phyloP scores from a whole-genome alignment of 2,113 vertebrate species.

The Daphoenositta chrysoptera region DNA sequence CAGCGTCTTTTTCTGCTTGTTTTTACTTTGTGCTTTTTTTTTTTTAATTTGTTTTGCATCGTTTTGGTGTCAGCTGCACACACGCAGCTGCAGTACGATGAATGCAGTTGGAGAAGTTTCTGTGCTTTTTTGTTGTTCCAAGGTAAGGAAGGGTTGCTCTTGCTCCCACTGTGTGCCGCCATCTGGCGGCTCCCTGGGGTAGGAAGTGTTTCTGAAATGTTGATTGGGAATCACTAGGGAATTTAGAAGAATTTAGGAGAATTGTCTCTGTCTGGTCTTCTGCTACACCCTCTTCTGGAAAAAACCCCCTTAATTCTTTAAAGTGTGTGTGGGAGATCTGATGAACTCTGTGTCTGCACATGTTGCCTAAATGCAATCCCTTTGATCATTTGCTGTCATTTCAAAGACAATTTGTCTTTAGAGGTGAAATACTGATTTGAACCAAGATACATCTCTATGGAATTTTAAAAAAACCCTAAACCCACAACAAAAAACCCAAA shows the following conservation, averaged over 20 bases:
- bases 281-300: neutral
- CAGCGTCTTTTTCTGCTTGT: neutral
- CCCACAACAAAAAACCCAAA: neutral
- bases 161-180: neutral
- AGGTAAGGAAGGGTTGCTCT: neutral
- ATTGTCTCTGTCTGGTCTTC: neutral
- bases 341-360: neutral
- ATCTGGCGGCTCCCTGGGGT: neutral
- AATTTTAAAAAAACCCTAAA: neutral
- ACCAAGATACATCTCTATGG: neutral
- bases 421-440: neutral
- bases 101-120: neutral
- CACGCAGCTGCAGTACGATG: neutral
- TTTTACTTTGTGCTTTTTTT: neutral
- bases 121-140: neutral
- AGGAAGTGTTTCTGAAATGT: neutral
- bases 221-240: neutral
- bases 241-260: neutral
- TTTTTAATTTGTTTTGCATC: neutral
- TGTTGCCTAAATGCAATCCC: neutral
- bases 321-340: neutral
- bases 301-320: rapidly evolving
- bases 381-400: neutral
- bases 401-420: neutral
- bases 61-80: neutral